A percentile compares a stretch with the other conserved stretches of the same genome.
Evolutionary conservation across 2,797 vertebrate genomes (phyloP).

Genomic region (Gymnothorax javanicus): DNA sequence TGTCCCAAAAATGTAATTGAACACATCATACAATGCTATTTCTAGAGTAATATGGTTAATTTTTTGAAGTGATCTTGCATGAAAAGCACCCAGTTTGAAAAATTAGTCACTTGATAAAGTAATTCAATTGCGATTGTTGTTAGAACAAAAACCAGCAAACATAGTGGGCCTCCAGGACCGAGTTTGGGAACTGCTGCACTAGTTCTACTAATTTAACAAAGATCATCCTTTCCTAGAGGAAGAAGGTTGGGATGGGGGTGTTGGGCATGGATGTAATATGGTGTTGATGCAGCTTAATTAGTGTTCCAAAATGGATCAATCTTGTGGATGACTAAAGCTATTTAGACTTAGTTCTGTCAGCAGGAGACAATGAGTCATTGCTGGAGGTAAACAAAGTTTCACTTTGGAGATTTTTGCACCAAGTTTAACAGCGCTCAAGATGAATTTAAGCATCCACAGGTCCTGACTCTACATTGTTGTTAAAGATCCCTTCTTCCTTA

Average conservation of each 20-base stretch:
- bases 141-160: too few relatives aligned
- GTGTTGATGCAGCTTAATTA: background rate
- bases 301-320: background rate
- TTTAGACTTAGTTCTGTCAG: conserved; percentile 3
- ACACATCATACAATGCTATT: too few relatives aligned
- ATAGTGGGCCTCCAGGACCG: too few relatives aligned
- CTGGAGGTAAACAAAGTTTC: background rate
- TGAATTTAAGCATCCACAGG: background rate
- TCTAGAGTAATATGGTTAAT: too few relatives aligned
- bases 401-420: background rate
- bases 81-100: too few relatives aligned
- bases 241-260: background rate
- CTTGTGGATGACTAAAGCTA: background rate
- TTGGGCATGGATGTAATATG: background rate
- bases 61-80: too few relatives aligned
- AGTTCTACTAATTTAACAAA: background rate
- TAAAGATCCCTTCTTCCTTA: background rate
- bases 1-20: too few relatives aligned
- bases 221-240: background rate
- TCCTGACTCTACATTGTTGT: background rate
- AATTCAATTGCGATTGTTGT: too few relatives aligned
- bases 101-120: too few relatives aligned
- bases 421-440: background rate
- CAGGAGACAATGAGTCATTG: background rate
- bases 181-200: background rate